phyloP scores from a whole-genome alignment of 2,113 vertebrate species.

The Tetraodon nigroviridis region DNA sequence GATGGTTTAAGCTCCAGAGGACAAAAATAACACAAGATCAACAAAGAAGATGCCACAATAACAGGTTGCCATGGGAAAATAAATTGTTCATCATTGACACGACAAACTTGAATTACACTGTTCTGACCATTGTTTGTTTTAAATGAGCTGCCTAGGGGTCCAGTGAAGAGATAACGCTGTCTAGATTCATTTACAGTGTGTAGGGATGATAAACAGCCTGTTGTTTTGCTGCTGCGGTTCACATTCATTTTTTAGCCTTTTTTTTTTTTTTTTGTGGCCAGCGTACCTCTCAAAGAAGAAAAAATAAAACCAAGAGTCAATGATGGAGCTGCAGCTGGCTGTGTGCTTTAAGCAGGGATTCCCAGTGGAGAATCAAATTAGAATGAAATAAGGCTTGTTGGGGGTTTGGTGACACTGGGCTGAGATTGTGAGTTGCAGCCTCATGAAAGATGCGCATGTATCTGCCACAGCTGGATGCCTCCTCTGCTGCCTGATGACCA shows the following conservation, averaged over 20 bases:
- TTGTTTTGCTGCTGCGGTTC: slow-evolving; percentile 34
- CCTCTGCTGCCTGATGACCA: slow-evolving; percentile 54
- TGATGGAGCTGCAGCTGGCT: slow-evolving; percentile 2
- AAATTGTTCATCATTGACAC: slow-evolving; percentile 4
- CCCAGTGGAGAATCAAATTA: slow-evolving; percentile 47
- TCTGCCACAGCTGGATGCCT: slow-evolving; percentile 59
- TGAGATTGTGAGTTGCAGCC: slow-evolving; percentile 27
- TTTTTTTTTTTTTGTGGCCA: slow-evolving; percentile 7
- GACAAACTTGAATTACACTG: slow-evolving; percentile 8
- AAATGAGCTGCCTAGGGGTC: no score
- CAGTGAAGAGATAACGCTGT: slow-evolving; percentile 2
- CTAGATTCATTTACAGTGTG: slow-evolving; percentile 12
- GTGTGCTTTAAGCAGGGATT: slow-evolving; percentile 17
- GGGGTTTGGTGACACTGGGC: slow-evolving; percentile 18
- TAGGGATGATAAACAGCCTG: slow-evolving; percentile 45
- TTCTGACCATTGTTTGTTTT: background rate
- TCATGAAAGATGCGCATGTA: slow-evolving; percentile 35
- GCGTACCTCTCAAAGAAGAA: slow-evolving; percentile 31
- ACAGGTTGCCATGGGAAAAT: slow-evolving; percentile 16
- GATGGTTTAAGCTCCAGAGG: slow-evolving; percentile 17
- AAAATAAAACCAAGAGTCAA: background rate
- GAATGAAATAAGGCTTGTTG: slow-evolving; percentile 44
- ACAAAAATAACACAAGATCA: slow-evolving; percentile 16
- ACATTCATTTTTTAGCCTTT: slow-evolving; percentile 50
- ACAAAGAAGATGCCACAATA: slow-evolving; percentile 19